Evolutionary conservation across 2,888 invertebrate genomes (phyloP), one percentile per base, ranked within the genome.

Genomic region (Athalia circularis): DNA sequence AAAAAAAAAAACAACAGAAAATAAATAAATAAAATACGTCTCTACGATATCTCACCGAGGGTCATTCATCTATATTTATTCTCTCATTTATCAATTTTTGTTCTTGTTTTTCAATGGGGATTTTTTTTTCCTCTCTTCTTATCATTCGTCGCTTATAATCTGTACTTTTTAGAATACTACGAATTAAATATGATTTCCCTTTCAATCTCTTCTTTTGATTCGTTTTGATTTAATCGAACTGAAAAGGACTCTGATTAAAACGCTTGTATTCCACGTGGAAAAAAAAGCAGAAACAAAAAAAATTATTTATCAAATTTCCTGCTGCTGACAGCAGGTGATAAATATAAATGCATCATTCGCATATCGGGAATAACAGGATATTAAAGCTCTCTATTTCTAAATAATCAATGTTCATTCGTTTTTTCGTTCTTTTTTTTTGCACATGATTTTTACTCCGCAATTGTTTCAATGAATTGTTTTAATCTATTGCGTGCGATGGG

Each of bases 291-390:
- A 54, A 7, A 52, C 52, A 52, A 7, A 52, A 7, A 52, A 7
- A 52, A 11, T 52, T 11, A 52, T 52, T 29, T 29, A 29, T 29
- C 29, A 29, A 29, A 29, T 52, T 5, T n/a, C 11, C n/a, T 72
- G 72, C 72, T 72, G 59, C 57, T 72, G 72, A 72, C 72, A 72
- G 72, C 11, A 59, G 59, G 47, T 72, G 72, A 72, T 72, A 47
- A 72, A 57, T 72, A 59, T 59, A 4, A 54, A 11, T 54, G n/a
- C n/a, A 11, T 11, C n/a, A 54, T 54, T 11, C 11, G 54, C 7
- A 54, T 54, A 54, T 7, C 54, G 7, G 54, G n/a, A 9, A 9
- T 9, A 54, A 54, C 54, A 9, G 11, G 54, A 54, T 54, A 54
- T n/a, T 54, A n/a, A 7, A 54, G 9, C n/a, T 54, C n/a, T 54